Evolutionary conservation across 2,888 invertebrate species (phyloP).

Genomic region (Oscheius sp.): DNA sequence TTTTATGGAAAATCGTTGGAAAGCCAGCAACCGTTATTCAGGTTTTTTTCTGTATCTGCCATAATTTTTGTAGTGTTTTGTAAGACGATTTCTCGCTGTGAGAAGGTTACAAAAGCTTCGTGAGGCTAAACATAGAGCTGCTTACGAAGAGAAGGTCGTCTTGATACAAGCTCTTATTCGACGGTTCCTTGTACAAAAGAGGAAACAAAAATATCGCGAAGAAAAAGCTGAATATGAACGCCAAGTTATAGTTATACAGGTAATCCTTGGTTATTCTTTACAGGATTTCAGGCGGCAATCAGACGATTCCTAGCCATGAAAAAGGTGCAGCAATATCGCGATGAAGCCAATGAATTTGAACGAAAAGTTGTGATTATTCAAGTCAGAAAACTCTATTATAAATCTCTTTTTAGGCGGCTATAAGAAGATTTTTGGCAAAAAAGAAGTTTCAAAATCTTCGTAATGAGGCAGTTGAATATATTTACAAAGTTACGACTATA

Average conservation of each 20-base stretch:
- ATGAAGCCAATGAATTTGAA: no score
- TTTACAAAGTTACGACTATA: neutral
- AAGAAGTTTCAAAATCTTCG: neutral
- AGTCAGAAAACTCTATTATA: neutral
- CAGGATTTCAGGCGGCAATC: neutral
- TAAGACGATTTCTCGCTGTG: constrained; percentile 9
- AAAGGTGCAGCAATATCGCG: no score
- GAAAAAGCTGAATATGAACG: neutral
- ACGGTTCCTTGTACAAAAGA: neutral
- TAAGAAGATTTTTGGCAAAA: neutral
- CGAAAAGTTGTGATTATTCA: neutral
- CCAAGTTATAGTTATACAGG: neutral
- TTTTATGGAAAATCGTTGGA: constrained; percentile 45
- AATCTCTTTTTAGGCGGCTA: neutral
- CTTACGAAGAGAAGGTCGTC: neutral
- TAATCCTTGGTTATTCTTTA: neutral
- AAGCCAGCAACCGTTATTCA: neutral
- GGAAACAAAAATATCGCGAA: neutral
- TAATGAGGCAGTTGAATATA: neutral
- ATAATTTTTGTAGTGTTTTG: neutral
- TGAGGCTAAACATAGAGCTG: neutral
- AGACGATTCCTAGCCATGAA: neutral
- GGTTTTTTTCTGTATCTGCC: constrained; percentile 10
- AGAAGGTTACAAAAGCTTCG: neutral
- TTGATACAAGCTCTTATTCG: neutral